phyloP scores from a whole-genome alignment of 1,140 invertebrate genomes.

The Eumeta japonica region DNA sequence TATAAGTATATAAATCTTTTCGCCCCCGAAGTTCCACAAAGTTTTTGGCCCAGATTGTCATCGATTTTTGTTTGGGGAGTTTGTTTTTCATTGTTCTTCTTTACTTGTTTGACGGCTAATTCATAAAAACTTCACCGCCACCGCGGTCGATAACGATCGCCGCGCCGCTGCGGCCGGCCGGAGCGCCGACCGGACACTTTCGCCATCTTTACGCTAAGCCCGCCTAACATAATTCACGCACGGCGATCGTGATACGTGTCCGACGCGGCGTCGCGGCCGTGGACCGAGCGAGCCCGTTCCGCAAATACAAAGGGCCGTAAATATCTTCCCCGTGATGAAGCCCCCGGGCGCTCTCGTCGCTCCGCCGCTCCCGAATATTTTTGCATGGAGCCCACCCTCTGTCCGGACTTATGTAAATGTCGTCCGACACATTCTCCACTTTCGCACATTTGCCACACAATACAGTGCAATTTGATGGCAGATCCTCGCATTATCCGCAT shows the following conservation, averaged over 20 bases:
- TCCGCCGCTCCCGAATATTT: conserved; percentile 48
- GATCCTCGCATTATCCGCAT: conserved; percentile 41
- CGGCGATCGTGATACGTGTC: too few species aligned
- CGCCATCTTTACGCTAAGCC: too few species aligned
- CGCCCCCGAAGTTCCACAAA: conserved; percentile 50
- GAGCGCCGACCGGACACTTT: too few species aligned
- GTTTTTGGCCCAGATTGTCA: conserved; percentile 59
- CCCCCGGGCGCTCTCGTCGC: conserved; percentile 44
- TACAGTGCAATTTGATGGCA: conserved; percentile 48
- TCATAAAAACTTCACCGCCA: conserved; percentile 54
- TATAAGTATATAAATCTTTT: conserved; percentile 59
- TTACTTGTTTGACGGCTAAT: conserved; percentile 58
- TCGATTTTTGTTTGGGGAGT: conserved; percentile 58
- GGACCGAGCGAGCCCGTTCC: too few species aligned
- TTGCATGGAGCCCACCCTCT: conserved; percentile 34
- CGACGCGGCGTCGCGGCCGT: too few species aligned
- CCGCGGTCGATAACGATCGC: conserved; percentile 42
- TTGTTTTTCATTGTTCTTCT: conserved; percentile 59
- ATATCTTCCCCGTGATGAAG: conserved; percentile 49
- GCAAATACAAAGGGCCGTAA: conserved; percentile 31
- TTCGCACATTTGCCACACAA: conserved; percentile 52
- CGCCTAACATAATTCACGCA: too few species aligned
- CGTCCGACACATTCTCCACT: conserved; percentile 48
- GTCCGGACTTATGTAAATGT: conserved; percentile 54
- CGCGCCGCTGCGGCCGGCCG: too few species aligned